Percentiles rank a stretch among this genome's conserved stretches.
These are phyloP conservation scores for Caenorhabditis panamensis DNA, from an alignment of 2,888 invertebrate species.

Conservation along the genomic window DNA sequence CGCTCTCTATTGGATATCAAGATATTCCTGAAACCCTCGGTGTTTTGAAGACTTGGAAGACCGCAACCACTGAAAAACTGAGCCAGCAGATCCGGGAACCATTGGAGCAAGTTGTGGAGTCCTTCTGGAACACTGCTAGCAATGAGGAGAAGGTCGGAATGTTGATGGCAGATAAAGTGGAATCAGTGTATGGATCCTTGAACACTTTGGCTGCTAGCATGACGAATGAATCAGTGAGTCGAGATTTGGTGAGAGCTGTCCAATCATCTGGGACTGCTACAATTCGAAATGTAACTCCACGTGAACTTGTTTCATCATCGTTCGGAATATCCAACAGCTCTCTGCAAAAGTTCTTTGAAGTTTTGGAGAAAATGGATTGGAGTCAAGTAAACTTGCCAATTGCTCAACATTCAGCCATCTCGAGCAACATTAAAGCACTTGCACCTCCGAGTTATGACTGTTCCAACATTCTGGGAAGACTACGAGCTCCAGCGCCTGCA, in stretches of 20 bases:
- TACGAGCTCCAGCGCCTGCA: conserved; percentile 37
- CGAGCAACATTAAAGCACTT: conserved; percentile 37
- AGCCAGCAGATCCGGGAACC: conserved; percentile 39
- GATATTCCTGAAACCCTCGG: conserved; percentile 35
- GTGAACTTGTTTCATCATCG: conserved; percentile 20
- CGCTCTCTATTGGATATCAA: conserved; percentile 20
- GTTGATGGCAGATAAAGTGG: conserved; percentile 33
- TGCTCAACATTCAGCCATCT: conserved; percentile 25
- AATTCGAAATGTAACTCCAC: conserved; percentile 11
- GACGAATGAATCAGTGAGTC: conserved; percentile 14
- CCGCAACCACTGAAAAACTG: conserved; percentile 11
- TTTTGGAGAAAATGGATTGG: conserved; percentile 53
- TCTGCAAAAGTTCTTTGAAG: conserved; percentile 41
- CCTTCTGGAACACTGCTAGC: conserved; percentile 60
- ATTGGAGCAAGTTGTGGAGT: conserved; percentile 38
- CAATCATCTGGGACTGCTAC: conserved; percentile 12
- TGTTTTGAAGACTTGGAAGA: conserved; percentile 15
- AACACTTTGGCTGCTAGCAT: conserved; percentile 32
- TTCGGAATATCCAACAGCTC: conserved; percentile 22
- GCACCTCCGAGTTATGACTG: conserved; percentile 26
- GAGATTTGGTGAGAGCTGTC: conserved; percentile 18
- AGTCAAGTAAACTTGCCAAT: conserved; percentile 21
- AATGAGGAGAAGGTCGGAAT: conserved; percentile 32
- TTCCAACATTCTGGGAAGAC: conserved; percentile 42
- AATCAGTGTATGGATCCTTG: conserved; percentile 25